Percentiles rank a stretch among this genome's conserved stretches.
Conservation (phyloP, 1,140 invertebrate species). For the Cryptotermes secundus region DNA sequence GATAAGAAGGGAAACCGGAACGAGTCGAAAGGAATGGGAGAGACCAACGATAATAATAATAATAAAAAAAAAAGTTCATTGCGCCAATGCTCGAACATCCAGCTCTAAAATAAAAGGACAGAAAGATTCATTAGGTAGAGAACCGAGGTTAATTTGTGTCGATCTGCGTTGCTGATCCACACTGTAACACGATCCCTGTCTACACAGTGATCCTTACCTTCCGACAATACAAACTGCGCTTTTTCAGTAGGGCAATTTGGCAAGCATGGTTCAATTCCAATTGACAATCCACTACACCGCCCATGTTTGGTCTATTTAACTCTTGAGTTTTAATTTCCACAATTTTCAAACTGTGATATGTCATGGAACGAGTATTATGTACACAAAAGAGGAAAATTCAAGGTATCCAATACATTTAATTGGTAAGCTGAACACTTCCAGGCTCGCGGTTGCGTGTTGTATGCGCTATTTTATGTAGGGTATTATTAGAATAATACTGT, state of each 20-base stretch:
- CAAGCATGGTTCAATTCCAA: too few relatives aligned
- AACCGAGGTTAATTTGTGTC: conserved; percentile 18
- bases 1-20: neutral
- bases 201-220: neutral
- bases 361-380: too few relatives aligned
- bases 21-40: conserved; percentile 22
- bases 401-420: too few relatives aligned
- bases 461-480: too few relatives aligned
- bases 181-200: neutral
- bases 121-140: conserved; percentile 21
- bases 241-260: neutral
- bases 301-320: too few relatives aligned
- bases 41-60: neutral
- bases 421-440: too few relatives aligned
- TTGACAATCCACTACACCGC: too few relatives aligned
- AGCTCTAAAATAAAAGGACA: conserved; percentile 19
- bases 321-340: too few relatives aligned
- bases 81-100: conserved; percentile 16
- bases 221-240: neutral
- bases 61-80: conserved; percentile 1
- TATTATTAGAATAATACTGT: too few relatives aligned
- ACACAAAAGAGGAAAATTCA: too few relatives aligned
- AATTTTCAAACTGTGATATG: too few relatives aligned
- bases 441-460: too few relatives aligned
- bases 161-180: neutral